Conservation (phyloP, 2,797 vertebrate species). For the Pseudochaenichthys georgianus region DNA sequence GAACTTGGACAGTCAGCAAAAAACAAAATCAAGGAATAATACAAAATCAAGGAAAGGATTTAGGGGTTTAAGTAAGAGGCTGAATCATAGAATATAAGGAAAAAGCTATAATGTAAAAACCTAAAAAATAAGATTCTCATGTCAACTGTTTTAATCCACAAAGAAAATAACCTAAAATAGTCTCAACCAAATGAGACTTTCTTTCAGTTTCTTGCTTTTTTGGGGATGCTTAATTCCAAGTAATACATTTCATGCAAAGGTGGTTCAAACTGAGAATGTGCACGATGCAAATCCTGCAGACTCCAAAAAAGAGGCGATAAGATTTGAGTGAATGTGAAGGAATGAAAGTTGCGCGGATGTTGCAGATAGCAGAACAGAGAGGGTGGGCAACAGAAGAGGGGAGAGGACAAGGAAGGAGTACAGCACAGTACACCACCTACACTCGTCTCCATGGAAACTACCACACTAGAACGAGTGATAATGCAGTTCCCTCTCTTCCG, state of each 20-base stretch:
- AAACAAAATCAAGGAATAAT: conserved; percentile 8
- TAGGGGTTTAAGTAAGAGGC: neutral
- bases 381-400: conserved; percentile 73
- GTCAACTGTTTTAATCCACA: neutral
- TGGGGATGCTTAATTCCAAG: neutral
- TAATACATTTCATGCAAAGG: neutral
- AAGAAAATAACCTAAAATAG: neutral
- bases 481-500: conserved; percentile 78
- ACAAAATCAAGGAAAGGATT: neutral
- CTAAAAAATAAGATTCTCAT: neutral
- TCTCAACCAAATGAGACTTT: conserved; percentile 1
- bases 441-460: conserved; percentile 84
- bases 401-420: conserved; percentile 76
- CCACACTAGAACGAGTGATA: conserved; percentile 80
- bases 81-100: neutral
- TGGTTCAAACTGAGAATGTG: neutral
- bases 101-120: neutral
- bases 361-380: conserved; percentile 76
- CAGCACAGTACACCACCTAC: conserved; percentile 84
- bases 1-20: conserved; percentile 50
- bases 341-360: conserved; percentile 68
- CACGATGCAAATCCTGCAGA: neutral
- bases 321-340: conserved; percentile 47
- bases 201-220: neutral
- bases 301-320: neutral